Evolutionary conservation across 2,888 invertebrate genomes (phyloP).

Genomic region (Lithophane ornitopus): DNA sequence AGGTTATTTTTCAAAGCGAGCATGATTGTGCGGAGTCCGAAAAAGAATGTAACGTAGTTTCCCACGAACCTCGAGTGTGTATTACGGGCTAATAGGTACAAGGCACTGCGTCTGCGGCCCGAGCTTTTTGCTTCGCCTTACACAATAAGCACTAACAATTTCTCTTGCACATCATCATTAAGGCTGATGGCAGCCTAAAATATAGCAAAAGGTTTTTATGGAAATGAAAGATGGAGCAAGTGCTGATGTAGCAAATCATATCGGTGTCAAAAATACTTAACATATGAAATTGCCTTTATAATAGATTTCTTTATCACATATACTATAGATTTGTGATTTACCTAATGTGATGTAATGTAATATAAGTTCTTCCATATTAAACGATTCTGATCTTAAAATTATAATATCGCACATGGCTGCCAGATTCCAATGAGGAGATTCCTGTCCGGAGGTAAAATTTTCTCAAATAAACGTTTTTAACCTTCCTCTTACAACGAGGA

Average conservation of each 20-base stretch:
- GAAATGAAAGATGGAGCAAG: constrained; percentile 38
- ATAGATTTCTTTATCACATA: not conserved
- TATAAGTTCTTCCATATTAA: not conserved
- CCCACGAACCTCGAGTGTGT: constrained; percentile 79
- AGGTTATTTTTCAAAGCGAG: constrained; percentile 46
- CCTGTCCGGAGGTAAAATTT: not conserved
- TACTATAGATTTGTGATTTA: not conserved
- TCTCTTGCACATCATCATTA: constrained; percentile 66
- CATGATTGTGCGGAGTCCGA: constrained; percentile 64
- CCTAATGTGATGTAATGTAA: no score
- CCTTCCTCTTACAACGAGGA: not conserved
- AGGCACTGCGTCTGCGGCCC: constrained; percentile 70
- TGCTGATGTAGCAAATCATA: constrained; percentile 1
- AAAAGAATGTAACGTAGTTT: constrained; percentile 76
- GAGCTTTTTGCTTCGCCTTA: constrained; percentile 74
- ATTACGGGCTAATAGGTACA: constrained; percentile 83
- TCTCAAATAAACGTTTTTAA: not conserved
- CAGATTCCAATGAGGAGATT: not conserved
- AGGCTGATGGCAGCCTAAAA: constrained; percentile 59
- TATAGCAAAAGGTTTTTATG: constrained; percentile 43
- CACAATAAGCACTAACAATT: constrained; percentile 64
- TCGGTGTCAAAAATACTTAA: not conserved
- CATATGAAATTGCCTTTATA: not conserved
- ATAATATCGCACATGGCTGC: no score
- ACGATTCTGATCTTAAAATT: not conserved